Evolutionary conservation across 2,113 vertebrate species (phyloP).

Genomic region (Tauraco erythrolophus): DNA sequence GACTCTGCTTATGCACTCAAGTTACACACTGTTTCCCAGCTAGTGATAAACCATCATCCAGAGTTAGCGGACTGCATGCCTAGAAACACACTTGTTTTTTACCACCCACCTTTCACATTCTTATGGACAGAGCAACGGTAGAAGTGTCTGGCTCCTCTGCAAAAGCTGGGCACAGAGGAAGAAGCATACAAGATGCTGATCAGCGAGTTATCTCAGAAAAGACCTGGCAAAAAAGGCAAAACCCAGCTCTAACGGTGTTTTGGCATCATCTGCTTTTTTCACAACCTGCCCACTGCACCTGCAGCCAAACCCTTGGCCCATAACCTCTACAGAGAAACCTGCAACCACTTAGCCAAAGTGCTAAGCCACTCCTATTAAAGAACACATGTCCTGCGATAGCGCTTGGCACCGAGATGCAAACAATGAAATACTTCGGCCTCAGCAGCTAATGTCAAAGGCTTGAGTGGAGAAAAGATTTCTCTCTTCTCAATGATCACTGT

Average conservation of each 20-base stretch:
- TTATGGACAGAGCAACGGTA: background rate
- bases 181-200: background rate
- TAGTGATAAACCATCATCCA: background rate
- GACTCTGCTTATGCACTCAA: background rate
- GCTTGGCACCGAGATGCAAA: background rate
- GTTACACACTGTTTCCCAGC: background rate
- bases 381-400: background rate
- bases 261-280: background rate
- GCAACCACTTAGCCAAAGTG: background rate
- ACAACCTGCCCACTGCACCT: background rate
- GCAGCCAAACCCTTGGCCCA: background rate
- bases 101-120: background rate
- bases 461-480: background rate
- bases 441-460: background rate
- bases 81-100: background rate
- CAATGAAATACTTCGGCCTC: background rate
- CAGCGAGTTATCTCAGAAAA: too few relatives aligned
- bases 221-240: background rate
- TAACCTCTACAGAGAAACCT: background rate
- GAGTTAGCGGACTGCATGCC: background rate
- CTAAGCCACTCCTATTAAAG: background rate
- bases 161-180: background rate
- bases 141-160: background rate
- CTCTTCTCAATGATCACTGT: accelerated
- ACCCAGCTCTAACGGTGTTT: background rate